Base-by-base conservation (phyloP, 2,113 vertebrate genomes). In the Nipponia nippon region DNA sequence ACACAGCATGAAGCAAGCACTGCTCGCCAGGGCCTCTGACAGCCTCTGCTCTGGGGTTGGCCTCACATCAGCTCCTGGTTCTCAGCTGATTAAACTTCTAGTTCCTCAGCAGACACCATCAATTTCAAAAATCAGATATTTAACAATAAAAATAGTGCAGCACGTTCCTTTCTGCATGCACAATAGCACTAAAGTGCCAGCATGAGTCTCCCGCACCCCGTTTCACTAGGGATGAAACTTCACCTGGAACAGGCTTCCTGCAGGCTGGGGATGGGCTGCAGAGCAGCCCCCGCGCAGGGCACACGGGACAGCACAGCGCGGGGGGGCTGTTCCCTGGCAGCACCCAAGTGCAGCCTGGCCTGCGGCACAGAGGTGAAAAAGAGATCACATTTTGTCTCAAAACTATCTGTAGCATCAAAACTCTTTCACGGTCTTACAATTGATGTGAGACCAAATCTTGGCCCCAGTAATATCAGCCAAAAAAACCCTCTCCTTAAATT, bases 1-100 rank as follows among this genome's bases (percentile, higher is more conserved):
- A 32, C 2, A 5, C 46, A 46, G 38, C 2, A 0, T 0, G 0
- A 47, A 50, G 55, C 11, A 26, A 16, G 55, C 0, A 1, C 18
- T 26, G 44, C 44, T 81, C 18, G 0, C 17, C 56, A 5, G 63
- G 47, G 27, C 49, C 49, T 11, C 15, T 7, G 23, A 20, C 25
- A 21, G 52, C 23, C 19, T 20, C 79, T 29, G n/a, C 40, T 11
- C 69, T 6, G 58, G 25, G 38, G 1, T 4, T 30, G 38, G 23
- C 27, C 59, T 36, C 23, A 5, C 42, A 19, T 0, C 73, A 59
- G 26, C 36, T n/a, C 36, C 58, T 26, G 25, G 5, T 19, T 67
- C 30, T 17, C 36, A 7, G 6, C 49, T 26, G 25, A 4, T 29
- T 17, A 13, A 69, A 30, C 15, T 59, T 42, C 36, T 69, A 10